These are phyloP conservation scores for Mycetomoellerius zeteki DNA, from an alignment of 1,140 invertebrate species.

Conservation along the genomic window DNA sequence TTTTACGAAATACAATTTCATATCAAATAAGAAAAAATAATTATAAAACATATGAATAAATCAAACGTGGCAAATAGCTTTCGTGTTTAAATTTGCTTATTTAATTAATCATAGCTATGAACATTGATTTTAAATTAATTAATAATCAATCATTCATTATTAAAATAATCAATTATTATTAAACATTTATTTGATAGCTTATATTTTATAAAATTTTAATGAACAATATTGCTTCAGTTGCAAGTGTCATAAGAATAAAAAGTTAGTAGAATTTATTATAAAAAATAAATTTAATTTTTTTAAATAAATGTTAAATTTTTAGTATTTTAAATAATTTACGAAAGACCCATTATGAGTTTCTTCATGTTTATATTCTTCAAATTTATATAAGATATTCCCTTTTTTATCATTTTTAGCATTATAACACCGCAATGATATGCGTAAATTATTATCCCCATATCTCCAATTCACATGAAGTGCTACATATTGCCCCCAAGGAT, in stretches of 20 bases:
- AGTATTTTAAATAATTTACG: neutral
- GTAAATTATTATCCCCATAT: slow-evolving; percentile 49
- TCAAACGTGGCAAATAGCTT: neutral
- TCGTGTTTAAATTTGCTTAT: neutral
- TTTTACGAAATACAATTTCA: neutral
- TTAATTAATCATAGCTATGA: neutral
- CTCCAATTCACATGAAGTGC: slow-evolving; percentile 30
- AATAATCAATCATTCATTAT: neutral
- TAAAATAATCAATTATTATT: neutral
- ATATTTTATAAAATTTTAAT: neutral
- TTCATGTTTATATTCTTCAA: no score
- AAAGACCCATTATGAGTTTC: neutral
- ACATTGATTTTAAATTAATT: slow-evolving; percentile 15
- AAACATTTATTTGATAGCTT: neutral
- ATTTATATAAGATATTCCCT: neutral
- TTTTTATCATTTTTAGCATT: neutral
- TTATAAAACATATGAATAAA: neutral
- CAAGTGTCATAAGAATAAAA: neutral
- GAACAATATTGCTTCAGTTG: neutral
- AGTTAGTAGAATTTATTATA: neutral
- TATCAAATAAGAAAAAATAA: neutral
- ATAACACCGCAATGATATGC: neutral
- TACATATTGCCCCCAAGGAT: slow-evolving; percentile 32
- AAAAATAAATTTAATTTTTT: no score
- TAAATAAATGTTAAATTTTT: neutral